Conservation (phyloP, 2,113 vertebrate species). For the Columba livia region DNA sequence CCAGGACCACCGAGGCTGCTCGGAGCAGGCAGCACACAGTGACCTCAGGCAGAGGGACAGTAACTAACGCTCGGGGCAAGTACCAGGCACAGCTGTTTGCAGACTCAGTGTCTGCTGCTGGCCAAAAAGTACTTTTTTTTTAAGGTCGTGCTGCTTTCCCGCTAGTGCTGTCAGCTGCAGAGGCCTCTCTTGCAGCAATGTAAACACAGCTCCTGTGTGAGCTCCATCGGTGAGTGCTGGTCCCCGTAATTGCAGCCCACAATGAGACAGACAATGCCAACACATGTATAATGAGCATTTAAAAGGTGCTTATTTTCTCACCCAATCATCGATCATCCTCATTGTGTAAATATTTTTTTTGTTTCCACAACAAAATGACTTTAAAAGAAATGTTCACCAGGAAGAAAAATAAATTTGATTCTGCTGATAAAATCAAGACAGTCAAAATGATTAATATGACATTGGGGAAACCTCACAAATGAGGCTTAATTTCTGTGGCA, state of each 20-base stretch:
- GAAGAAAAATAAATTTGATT: slow-evolving; percentile 3
- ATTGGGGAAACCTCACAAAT: neutral
- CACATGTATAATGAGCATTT: neutral
- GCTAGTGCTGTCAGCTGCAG: fast-evolving
- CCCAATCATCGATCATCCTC: slow-evolving; percentile 2
- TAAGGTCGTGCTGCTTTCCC: neutral
- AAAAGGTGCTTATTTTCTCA: slow-evolving; percentile 40
- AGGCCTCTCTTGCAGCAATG: neutral
- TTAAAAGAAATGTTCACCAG: slow-evolving; percentile 30
- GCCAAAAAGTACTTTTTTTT: neutral
- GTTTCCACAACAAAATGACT: slow-evolving; percentile 33
- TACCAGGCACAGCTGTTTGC: neutral
- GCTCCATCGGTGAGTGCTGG: neutral
- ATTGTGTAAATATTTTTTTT: slow-evolving; percentile 43
- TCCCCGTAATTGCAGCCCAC: neutral
- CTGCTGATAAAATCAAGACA: slow-evolving; percentile 56
- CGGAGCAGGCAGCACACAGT: neutral
- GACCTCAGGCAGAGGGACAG: neutral
- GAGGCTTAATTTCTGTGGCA: slow-evolving; percentile 38
- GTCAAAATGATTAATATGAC: slow-evolving; percentile 52
- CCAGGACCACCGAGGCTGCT: neutral
- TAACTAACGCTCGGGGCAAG: neutral
- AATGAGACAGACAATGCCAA: slow-evolving; percentile 12
- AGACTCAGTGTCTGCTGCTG: neutral
- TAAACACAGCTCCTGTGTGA: slow-evolving; percentile 25